Base-by-base conservation (phyloP, 2,797 vertebrate species). In the Rhinogobio ventralis region DNA sequence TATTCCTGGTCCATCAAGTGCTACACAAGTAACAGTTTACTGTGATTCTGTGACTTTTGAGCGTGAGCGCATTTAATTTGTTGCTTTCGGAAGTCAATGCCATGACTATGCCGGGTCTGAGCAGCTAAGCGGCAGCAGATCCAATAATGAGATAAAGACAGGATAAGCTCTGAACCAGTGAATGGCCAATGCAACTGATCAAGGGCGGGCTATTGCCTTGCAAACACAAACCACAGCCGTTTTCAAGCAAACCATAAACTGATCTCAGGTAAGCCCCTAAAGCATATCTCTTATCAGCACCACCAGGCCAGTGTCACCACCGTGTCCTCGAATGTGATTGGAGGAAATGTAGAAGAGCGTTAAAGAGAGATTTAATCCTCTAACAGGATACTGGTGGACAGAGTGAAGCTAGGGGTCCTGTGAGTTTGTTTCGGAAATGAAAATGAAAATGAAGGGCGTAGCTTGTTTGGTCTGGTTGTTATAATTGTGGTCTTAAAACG, bases 61-160 rank as follows among this genome's bases (percentile, higher is more conserved):
- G 42, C 0, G 19, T 60, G 20, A 83, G 17, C 20, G 2, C 25
- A 17, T 81, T 20, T 72, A 81, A 64, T 45, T 69, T 23, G 53
- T 55, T 71, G 69, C 72, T n/a, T 49, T 88, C 77, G 62, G 66
- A 69, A 75, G 51, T 23, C 45, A 51, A 83, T 62, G 79, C 39
- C 25, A 33, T 19, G 25, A 78, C 46, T 30, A 75, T 53, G 73
- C 13, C 36, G 36, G 60, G 57, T 57, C 33, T 89, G 82, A 87
- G 79, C 81, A 78, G 87, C 76, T 88, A 85, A 89, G 87, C 85
- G 36, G 79, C 82, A 83, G 49, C 39, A 79, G 86, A 88, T 90
- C 88, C 86, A 69, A 87, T 91, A 87, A 90, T 72, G 66, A 84
- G 89, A 88, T 91, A 71, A 89, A 33, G 64, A 49, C 66, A 39